Evolutionary conservation across 1,140 invertebrate species (phyloP).

Genomic region (Papilio machaon): DNA sequence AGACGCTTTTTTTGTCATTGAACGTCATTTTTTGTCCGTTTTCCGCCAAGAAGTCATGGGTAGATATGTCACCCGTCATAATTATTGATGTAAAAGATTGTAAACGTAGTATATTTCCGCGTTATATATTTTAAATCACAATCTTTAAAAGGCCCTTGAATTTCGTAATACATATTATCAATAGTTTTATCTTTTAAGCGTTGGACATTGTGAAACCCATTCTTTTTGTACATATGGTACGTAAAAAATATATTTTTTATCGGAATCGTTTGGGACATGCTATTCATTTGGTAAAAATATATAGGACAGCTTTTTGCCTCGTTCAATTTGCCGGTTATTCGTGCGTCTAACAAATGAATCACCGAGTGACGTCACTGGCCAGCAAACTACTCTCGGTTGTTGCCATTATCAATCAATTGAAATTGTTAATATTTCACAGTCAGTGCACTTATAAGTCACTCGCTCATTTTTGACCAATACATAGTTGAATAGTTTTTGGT

Average conservation of each 20-base stretch:
- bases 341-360: background rate
- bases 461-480: background rate
- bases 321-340: background rate
- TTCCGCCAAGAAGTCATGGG: background rate
- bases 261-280: background rate
- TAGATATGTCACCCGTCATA: background rate
- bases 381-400: background rate
- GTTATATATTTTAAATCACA: background rate
- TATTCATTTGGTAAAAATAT: background rate
- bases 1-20: background rate
- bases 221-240: background rate
- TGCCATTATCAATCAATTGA: slow-evolving; percentile 1
- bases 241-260: background rate
- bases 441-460: background rate
- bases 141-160: background rate
- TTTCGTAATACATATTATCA: background rate
- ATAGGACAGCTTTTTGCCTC: background rate
- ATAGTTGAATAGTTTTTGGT: background rate
- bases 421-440: background rate
- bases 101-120: background rate
- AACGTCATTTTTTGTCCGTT: background rate
- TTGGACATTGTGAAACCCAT: too few relatives aligned
- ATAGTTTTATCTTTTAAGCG: background rate
- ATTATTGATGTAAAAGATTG: background rate
- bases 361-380: slow-evolving; percentile 5